Base-by-base conservation (phyloP, 2,888 invertebrate species). In the Athrips mouffetella region DNA sequence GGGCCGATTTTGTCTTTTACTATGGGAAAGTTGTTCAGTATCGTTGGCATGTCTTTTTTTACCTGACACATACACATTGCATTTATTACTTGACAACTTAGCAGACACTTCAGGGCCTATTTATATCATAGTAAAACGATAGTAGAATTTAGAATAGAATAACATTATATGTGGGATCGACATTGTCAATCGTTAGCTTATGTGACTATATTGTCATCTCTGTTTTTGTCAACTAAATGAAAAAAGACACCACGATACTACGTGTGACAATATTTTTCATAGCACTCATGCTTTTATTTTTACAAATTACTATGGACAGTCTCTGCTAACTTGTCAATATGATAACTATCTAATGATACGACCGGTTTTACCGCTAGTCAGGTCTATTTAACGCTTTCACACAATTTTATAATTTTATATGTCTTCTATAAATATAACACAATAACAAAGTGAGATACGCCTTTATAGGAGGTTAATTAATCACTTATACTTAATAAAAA, bases 271-370 rank as follows among this genome's bases (percentile, higher is more conserved):
- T n/a, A n/a, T n/a, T n/a, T n/a, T n/a, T n/a, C n/a, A n/a, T n/a
- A n/a, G n/a, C n/a, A n/a, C n/a, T n/a, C n/a, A n/a, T n/a, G n/a
- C n/a, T n/a, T n/a, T n/a, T n/a, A n/a, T n/a, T 5, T 31, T 30
- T 8, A 11, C 13, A 3, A 33, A 16, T 5, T 7, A 7, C 6
- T 15, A 3, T 31, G 33, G 4, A 35, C 16, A 18, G 39, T 39
- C 39, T 41, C 15, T 41, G 27, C 25, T 41, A 25, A 41, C 18
- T 41, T 15, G 41, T 25, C 27, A 41, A 40, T 6, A 2, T 6
- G 10, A 13, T 10, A 10, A 25, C 25, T 40, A 41, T 16, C 15
- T 27, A 27, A 3, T 15, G 40, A 23, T 15, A 16, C 25, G 27
- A 3, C 20, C 21, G 37, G 37, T 21, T 37, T 37, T n/a, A 21